Evolutionary conservation across 1,140 invertebrate genomes (phyloP).

Genomic region (Meloidogyne exigua): DNA sequence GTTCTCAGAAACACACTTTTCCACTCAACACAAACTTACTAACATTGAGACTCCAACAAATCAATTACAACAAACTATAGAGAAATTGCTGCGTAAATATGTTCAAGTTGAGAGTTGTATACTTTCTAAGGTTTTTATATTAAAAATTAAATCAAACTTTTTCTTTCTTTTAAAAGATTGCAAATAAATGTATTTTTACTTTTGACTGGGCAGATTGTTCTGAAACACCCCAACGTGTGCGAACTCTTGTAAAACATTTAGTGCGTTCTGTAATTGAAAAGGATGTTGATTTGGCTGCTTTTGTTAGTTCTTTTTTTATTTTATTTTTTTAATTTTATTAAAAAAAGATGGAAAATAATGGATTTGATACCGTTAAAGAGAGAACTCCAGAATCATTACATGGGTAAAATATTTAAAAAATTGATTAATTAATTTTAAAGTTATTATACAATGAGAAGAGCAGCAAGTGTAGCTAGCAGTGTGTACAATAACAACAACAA

Average conservation of each 20-base stretch:
- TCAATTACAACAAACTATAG: slow-evolving; percentile 13
- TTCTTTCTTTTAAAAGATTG: slow-evolving; percentile 12
- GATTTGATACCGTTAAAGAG: slow-evolving; percentile 13
- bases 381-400: slow-evolving; percentile 21
- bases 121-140: slow-evolving; percentile 17
- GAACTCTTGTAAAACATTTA: slow-evolving; percentile 28
- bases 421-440: background rate
- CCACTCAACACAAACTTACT: background rate
- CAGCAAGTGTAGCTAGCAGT: slow-evolving; percentile 24
- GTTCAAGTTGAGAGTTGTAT: slow-evolving; percentile 6
- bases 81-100: slow-evolving; percentile 24
- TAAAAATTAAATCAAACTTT: background rate
- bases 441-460: slow-evolving; percentile 22
- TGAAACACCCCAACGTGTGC: slow-evolving; percentile 23
- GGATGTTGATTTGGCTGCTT: slow-evolving; percentile 19
- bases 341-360: slow-evolving; percentile 21
- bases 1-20: slow-evolving; percentile 8
- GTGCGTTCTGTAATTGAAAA: slow-evolving; percentile 9
- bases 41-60: background rate
- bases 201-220: slow-evolving; percentile 30
- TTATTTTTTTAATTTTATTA: slow-evolving; percentile 5
- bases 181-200: slow-evolving; percentile 10
- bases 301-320: slow-evolving; percentile 18
- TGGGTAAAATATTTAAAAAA: slow-evolving; percentile 7
- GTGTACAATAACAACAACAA: slow-evolving; percentile 17